Percentiles rank a stretch among this genome's conserved stretches.
Conservation (phyloP, 2,113 vertebrate species). For the Ammodytes dubius region DNA sequence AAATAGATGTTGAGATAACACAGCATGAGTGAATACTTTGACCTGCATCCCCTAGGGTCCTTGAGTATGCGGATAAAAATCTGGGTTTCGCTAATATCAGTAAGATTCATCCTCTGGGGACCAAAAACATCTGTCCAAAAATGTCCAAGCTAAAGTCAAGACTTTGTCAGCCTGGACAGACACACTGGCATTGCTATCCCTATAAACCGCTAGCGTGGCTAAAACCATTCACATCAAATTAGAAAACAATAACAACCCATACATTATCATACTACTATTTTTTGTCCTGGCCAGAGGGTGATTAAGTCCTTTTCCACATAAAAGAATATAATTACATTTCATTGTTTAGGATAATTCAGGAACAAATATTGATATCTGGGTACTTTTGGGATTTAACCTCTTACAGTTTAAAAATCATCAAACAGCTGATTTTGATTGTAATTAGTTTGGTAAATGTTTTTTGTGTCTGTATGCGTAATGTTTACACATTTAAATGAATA, state of each 20-base stretch:
- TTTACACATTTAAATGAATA: slow-evolving; percentile 15
- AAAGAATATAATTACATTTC: not conserved
- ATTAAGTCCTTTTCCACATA: not conserved
- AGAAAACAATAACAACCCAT: not conserved
- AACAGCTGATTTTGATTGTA: not conserved
- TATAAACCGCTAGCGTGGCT: not conserved
- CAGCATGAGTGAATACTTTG: not conserved
- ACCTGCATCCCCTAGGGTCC: not conserved
- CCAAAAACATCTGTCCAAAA: not conserved
- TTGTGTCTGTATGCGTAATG: not conserved
- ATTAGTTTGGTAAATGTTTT: not conserved
- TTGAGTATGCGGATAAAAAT: not conserved
- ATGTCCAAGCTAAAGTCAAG: not conserved
- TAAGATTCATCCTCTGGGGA: not conserved
- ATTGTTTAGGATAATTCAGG: not conserved
- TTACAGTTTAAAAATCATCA: not conserved
- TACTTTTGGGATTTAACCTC: not conserved
- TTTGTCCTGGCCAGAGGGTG: not conserved
- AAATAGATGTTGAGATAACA: not conserved
- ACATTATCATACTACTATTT: no score
- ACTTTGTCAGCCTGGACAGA: not conserved
- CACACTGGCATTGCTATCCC: not conserved
- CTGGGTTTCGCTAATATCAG: not conserved
- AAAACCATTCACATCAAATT: not conserved
- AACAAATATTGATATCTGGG: not conserved